Percentiles rank a stretch among this genome's conserved stretches.
These are phyloP conservation scores for Menura novaehollandiae DNA, from an alignment of 2,113 vertebrate genomes.

Conservation along the genomic window DNA sequence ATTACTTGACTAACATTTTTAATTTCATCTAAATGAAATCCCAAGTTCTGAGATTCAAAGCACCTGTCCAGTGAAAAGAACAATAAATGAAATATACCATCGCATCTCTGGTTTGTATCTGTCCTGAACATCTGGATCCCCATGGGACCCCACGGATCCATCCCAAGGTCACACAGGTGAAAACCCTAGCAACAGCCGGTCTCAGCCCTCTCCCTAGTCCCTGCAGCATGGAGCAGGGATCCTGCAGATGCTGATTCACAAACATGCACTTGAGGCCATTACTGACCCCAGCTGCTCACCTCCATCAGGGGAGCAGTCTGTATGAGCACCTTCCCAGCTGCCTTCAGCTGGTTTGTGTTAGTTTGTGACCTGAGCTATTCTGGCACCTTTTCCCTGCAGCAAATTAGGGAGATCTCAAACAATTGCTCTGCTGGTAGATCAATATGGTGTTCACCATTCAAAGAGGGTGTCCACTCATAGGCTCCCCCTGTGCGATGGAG, in stretches of 20 bases:
- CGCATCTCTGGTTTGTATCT: background rate
- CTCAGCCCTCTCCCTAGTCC: background rate
- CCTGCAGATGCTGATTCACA: background rate
- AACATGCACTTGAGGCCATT: background rate
- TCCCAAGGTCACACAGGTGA: background rate
- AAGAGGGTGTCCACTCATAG: background rate
- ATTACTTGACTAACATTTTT: background rate
- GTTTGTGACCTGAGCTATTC: background rate
- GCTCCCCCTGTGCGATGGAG: background rate
- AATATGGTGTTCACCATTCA: background rate
- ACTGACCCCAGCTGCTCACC: background rate
- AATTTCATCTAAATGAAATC: background rate
- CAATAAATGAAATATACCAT: background rate
- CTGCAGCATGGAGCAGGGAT: background rate
- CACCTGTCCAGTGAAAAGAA: background rate
- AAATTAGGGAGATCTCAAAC: background rate
- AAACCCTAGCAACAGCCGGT: background rate
- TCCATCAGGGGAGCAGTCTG: background rate
- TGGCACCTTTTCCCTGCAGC: background rate
- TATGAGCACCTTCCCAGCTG: background rate
- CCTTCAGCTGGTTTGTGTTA: background rate
- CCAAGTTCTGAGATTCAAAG: background rate
- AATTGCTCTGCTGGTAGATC: background rate
- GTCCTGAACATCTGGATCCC: background rate
- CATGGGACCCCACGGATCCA: background rate